Evolutionary conservation across 1,140 invertebrate species (phyloP).

Genomic region (Euschistus heros): DNA sequence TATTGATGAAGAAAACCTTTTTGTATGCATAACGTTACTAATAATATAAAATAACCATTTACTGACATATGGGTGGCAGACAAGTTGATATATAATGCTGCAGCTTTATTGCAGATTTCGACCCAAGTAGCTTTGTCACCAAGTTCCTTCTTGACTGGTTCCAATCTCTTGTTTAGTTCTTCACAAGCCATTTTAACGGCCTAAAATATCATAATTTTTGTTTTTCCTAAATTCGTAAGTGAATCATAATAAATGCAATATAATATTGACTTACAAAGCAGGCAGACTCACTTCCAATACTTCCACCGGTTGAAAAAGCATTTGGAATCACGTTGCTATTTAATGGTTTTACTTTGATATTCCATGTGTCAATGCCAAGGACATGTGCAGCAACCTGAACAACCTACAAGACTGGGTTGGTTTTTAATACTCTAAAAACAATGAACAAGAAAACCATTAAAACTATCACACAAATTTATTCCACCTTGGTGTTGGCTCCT

Average conservation of each 20-base stretch:
- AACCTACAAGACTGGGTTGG: conserved; percentile 14
- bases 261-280: conserved; percentile 39
- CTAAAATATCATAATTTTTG: not conserved
- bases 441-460: not conserved
- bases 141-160: conserved; percentile 45
- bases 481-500: conserved; percentile 80
- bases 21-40: too few species aligned
- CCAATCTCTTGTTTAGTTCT: conserved; percentile 47
- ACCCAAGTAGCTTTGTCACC: conserved; percentile 53
- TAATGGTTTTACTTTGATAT: conserved; percentile 55
- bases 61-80: too few species aligned
- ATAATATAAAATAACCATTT: too few species aligned
- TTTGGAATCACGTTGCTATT: conserved; percentile 51
- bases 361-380: conserved; percentile 58
- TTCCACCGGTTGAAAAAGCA: conserved; percentile 52
- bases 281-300: conserved; percentile 55
- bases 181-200: conserved; percentile 41
- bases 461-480: not conserved
- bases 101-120: conserved; percentile 48
- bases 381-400: conserved; percentile 46
- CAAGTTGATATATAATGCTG: too few species aligned
- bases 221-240: not conserved
- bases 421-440: not conserved
- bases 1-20: too few species aligned
- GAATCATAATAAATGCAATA: not conserved